A percentile compares a stretch with the other conserved stretches of the same genome.
phyloP scores from a whole-genome alignment of 1,140 invertebrate genomes.

The Apis dorsata region DNA sequence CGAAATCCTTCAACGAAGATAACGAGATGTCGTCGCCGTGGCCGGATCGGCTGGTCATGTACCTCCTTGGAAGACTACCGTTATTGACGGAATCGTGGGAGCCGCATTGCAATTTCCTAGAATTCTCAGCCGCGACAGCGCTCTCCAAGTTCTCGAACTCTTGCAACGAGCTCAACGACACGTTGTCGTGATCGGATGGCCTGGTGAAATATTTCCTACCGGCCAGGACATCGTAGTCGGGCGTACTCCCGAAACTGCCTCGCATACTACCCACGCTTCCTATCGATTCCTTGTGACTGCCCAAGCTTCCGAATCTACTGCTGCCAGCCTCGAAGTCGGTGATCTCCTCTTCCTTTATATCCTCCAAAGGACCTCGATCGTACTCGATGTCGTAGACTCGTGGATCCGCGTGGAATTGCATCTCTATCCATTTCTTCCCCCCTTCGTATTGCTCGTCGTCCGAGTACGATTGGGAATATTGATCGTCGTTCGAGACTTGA shows the following conservation, averaged over 20 bases:
- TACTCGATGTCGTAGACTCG: conserved; percentile 86
- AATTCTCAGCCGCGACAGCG: conserved; percentile 85
- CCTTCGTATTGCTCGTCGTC: conserved; percentile 84
- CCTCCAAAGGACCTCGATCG: conserved; percentile 89
- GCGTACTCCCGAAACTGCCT: conserved; percentile 89
- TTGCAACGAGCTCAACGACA: conserved; percentile 94
- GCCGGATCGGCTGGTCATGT: conserved; percentile 82
- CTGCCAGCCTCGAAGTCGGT: conserved; percentile 91
- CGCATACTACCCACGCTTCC: conserved; percentile 88
- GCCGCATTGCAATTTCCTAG: conserved; percentile 81
- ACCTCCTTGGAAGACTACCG: conserved; percentile 86
- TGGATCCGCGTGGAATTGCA: conserved; percentile 88
- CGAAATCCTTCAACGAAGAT: conserved; percentile 97
- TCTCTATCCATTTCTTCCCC: conserved; percentile 93
- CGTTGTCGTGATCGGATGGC: conserved; percentile 92
- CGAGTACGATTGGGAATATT: conserved; percentile 78
- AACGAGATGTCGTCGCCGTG: conserved; percentile 94
- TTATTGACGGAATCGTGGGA: conserved; percentile 88
- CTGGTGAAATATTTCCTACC: conserved; percentile 88
- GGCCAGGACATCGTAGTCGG: conserved; percentile 91
- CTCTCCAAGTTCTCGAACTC: conserved; percentile 96
- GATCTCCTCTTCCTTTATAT: conserved; percentile 94
- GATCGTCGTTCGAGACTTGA: conserved; percentile 78
- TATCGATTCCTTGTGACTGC: conserved; percentile 89
- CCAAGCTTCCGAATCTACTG: conserved; percentile 88